These are phyloP conservation scores for Vimba vimba DNA, from an alignment of 2,113 vertebrate genomes.

Conservation along the genomic window DNA sequence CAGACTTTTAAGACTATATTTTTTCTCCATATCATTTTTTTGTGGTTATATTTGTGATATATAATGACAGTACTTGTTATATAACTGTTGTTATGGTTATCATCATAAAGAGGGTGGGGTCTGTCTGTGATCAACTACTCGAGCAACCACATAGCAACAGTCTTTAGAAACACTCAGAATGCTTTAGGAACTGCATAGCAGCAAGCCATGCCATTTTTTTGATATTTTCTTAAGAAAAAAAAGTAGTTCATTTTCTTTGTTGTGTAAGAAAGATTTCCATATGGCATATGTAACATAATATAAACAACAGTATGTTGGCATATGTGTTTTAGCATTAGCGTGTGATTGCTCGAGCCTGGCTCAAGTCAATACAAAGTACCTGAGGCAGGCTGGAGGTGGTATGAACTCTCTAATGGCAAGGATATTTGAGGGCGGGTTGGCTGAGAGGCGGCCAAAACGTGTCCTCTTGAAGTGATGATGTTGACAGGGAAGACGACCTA, in stretches of 20 bases:
- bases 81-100: not conserved
- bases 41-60: not conserved
- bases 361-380: conserved; percentile 70
- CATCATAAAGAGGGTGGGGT: not conserved
- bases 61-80: not conserved
- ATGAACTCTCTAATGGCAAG: conserved; percentile 70
- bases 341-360: conserved; percentile 42
- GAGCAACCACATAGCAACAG: not conserved
- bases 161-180: not conserved
- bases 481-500: conserved; percentile 75
- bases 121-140: not conserved
- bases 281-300: not conserved
- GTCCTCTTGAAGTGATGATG: conserved; percentile 77
- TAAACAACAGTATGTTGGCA: not conserved
- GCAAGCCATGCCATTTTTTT: not conserved
- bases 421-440: conserved; percentile 65
- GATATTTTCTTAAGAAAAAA: not conserved
- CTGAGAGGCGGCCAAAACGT: conserved; percentile 64
- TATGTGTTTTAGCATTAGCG: not conserved
- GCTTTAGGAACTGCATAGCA: not conserved
- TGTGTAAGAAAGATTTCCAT: not conserved
- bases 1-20: too few species aligned
- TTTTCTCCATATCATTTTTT: not conserved
- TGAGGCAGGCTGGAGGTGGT: conserved; percentile 65
- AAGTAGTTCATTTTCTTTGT: not conserved